Percentiles rank a stretch among this genome's conserved stretches.
These are phyloP conservation scores for Mus spicilegus DNA, from an alignment of 2,113 vertebrate species.

Conservation along the genomic window DNA sequence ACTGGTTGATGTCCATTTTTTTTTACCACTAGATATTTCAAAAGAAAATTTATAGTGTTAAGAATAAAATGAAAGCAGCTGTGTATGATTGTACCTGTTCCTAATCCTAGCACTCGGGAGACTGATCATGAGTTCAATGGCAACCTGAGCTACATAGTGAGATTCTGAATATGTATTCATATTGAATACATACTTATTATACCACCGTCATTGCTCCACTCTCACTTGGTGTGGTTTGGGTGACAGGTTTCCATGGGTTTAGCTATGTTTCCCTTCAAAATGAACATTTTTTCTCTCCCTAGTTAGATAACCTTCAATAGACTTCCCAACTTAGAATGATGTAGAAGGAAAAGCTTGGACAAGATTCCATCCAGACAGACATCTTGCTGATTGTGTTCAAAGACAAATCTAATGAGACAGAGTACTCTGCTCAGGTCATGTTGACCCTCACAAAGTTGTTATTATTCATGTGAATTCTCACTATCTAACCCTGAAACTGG, in stretches of 20 bases:
- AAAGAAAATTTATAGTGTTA: not conserved
- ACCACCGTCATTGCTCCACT: not conserved
- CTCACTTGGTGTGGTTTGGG: not conserved
- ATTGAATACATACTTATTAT: too few species aligned
- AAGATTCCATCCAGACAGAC: not conserved
- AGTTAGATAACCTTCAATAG: not conserved
- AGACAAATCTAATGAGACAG: constrained; percentile 56
- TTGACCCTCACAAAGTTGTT: constrained; percentile 48
- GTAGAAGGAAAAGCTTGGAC: not conserved
- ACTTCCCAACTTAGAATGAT: not conserved
- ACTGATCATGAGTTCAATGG: not conserved
- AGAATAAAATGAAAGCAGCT: constrained; percentile 21
- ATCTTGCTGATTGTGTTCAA: not conserved
- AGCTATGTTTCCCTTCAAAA: constrained; percentile 14
- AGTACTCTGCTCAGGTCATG: constrained; percentile 29
- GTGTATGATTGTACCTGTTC: too few species aligned
- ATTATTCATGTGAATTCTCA: constrained; percentile 9
- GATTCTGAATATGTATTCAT: not conserved
- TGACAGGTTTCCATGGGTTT: not conserved
- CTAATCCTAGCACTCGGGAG: not conserved
- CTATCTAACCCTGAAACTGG: constrained; percentile 26
- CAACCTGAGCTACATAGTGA: not conserved
- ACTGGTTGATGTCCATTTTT: not conserved
- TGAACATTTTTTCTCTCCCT: not conserved
- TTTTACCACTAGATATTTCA: constrained; percentile 17